phyloP scores from a whole-genome alignment of 2,888 invertebrate genomes.

The Tuta absoluta region DNA sequence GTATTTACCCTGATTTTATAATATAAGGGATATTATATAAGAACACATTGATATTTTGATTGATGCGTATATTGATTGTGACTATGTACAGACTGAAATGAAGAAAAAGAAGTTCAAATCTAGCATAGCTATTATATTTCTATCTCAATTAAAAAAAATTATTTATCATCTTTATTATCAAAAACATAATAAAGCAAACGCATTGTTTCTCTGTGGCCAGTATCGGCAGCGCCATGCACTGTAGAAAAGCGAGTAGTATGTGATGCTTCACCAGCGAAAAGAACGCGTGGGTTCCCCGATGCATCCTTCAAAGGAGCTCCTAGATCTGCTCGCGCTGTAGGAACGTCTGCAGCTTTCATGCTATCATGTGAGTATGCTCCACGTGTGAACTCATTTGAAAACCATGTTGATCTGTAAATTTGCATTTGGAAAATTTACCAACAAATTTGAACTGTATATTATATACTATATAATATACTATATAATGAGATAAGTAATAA shows the following conservation, averaged over 20 bases:
- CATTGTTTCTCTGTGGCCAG: constrained; percentile 69
- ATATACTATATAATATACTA: no score
- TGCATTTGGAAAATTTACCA: no score
- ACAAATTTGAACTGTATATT: no score
- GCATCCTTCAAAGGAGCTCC: constrained; percentile 11
- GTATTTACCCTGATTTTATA: no score
- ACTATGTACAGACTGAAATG: no score
- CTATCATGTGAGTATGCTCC: constrained; percentile 84
- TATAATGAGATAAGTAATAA: no score
- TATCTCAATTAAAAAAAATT: no score
- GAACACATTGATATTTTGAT: no score
- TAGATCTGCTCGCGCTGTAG: constrained; percentile 11
- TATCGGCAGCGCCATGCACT: constrained; percentile 83
- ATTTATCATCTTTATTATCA: not conserved
- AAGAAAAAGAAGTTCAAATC: no score
- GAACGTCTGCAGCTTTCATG: constrained; percentile 36
- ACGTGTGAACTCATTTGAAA: constrained; percentile 79
- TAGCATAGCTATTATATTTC: no score
- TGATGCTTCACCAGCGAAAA: constrained; percentile 42
- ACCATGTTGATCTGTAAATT: constrained; percentile 84
- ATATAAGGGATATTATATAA: no score
- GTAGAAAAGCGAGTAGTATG: constrained; percentile 74
- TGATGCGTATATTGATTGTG: no score
- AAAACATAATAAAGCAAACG: constrained; percentile 7
- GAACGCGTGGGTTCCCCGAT: constrained; percentile 51